Evolutionary conservation across 37 sponge, comb jelly and placozoan species (phyloP), one percentile per base, ranked within the genome.

Genomic region (Aplysina aerophoba): DNA sequence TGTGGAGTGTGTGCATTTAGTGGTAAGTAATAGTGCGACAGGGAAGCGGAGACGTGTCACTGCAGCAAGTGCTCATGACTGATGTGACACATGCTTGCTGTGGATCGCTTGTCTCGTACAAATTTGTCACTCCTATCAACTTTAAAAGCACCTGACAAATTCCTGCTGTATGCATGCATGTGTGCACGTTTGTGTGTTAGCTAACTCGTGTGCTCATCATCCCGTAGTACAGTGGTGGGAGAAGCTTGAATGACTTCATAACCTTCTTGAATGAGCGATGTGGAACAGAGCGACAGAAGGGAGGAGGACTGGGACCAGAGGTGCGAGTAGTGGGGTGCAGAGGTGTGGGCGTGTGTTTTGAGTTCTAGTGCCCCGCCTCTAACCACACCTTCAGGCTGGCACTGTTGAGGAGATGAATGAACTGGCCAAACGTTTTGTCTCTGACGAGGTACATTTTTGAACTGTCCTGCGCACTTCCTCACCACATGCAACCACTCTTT

Each of bases 211-310:
- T 25, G 24, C 4, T 12, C 50, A 3, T 8, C 24, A 36, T 36
- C 40, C n/a, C 41, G 37, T 33, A 94, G 90, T 98, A 98, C 78
- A 82, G 73, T 19, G 89, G 89, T 36, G 98, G 94, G 0, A 87
- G 98, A 0, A 54, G 28, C 25, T n/a, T 57, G 25, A 82, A 39
- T 11, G 92, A 91, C 62, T 95, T 98, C 72, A 78, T 95, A 25
- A 83, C 81, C 28, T 98, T 80, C 78, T 80, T 98, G 50, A 98
- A 98, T 62, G 88, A 93, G 64, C 87, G 86, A 28, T 95, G 96
- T 82, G 94, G 93, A 0, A 88, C 92, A 1, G 56, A 88, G 16
- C 33, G 97, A 25, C 33, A 81, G 25, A 85, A 39, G 1, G 94
- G 92, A 36, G 97, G 97, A 6, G 61, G 79, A 35, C 91, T 94